These are phyloP conservation scores for Gastrophryne carolinensis DNA, from an alignment of 2,797 vertebrate genomes.

Conservation along the genomic window DNA sequence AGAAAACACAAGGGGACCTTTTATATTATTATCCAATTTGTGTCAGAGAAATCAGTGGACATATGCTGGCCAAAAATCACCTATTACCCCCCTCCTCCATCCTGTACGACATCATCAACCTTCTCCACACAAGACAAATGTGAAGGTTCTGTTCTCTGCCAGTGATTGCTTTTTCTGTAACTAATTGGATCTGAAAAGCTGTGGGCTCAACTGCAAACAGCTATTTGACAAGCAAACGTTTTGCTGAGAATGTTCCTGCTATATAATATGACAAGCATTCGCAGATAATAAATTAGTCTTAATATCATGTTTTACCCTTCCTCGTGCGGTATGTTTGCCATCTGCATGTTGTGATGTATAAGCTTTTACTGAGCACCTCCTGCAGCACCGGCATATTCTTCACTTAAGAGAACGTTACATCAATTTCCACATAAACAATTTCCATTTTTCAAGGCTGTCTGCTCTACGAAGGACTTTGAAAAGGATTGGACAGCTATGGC, in stretches of 20 bases:
- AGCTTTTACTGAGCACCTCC: neutral
- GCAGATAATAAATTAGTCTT: constrained; percentile 53
- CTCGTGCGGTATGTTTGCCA: constrained; percentile 45
- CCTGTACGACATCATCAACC: constrained; percentile 52
- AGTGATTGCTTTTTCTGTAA: constrained; percentile 50
- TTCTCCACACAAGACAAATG: constrained; percentile 47
- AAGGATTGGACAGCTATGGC: neutral
- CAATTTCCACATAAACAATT: neutral
- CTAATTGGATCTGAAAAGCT: constrained; percentile 54
- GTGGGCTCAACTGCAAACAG: constrained; percentile 53
- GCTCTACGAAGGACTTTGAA: neutral
- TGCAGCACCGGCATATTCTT: constrained; percentile 4
- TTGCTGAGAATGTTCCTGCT: constrained; percentile 49
- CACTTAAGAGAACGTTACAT: neutral
- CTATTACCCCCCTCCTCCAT: constrained; percentile 47
- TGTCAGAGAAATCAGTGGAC: constrained; percentile 50
- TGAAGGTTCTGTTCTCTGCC: constrained; percentile 31
- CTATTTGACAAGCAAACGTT: constrained; percentile 52
- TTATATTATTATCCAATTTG: constrained; percentile 42
- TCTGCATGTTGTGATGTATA: constrained; percentile 42
- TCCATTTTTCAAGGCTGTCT: neutral
- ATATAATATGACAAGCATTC: constrained; percentile 52
- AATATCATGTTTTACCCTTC: constrained; percentile 48
- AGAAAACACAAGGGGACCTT: constrained; percentile 33
- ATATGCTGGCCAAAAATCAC: constrained; percentile 47